A percentile compares a stretch with the other conserved stretches of the same genome.
Evolutionary conservation across 2,113 vertebrate species (phyloP).

Genomic region (Cyprinodon variegatus): DNA sequence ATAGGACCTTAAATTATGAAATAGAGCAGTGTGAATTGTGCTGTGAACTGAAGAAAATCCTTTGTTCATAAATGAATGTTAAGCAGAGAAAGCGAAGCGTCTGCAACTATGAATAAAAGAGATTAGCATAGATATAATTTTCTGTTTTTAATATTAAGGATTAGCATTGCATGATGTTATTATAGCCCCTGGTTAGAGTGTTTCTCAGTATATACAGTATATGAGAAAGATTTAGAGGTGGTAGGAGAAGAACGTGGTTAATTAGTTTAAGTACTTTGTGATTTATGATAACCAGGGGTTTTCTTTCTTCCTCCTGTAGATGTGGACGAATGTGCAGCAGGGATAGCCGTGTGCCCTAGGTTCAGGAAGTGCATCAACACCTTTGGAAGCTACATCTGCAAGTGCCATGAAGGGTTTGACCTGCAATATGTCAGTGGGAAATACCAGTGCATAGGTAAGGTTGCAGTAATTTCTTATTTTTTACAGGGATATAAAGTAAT

Average conservation of each 20-base stretch:
- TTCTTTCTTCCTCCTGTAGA: constrained; percentile 77
- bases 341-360: constrained; percentile 87
- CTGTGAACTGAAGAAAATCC: constrained; percentile 48
- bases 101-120: constrained; percentile 14
- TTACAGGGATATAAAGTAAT: background rate
- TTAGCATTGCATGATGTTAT: background rate
- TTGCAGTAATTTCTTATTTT: constrained; percentile 10
- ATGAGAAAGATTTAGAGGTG: background rate
- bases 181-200: background rate
- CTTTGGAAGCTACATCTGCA: constrained; percentile 98
- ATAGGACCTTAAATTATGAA: constrained; percentile 60
- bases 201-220: background rate
- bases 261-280: constrained; percentile 8
- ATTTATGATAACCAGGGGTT: background rate
- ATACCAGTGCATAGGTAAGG: constrained; percentile 94
- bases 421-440: constrained; percentile 92
- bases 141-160: constrained; percentile 19
- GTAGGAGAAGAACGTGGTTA: background rate
- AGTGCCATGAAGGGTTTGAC: constrained; percentile 92
- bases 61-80: constrained; percentile 61
- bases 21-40: constrained; percentile 28
- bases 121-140: constrained; percentile 35
- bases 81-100: constrained; percentile 32
- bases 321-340: constrained; percentile 90
- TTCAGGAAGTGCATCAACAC: constrained; percentile 96